Base-by-base conservation (phyloP, 1,140 invertebrate species). In the Phortica variegata region DNA sequence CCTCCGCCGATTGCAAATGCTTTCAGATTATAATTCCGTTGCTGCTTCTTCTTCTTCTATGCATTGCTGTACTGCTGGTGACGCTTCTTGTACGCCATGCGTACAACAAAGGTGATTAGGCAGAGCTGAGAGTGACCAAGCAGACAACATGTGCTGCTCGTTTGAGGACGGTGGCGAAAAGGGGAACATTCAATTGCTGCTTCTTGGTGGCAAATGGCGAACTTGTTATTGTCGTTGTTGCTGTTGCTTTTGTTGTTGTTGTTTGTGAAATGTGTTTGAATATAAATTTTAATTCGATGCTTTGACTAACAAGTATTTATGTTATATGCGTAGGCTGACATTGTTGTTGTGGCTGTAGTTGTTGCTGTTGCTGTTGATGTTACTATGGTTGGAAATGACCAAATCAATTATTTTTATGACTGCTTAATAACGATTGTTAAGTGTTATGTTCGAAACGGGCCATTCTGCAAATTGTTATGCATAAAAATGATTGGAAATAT, bases 221-320 rank as follows among this genome's bases (percentile, higher is more conserved):
- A n/a, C n/a, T n/a, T n/a, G n/a, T n/a, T n/a, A n/a, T n/a, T n/a
- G n/a, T n/a, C n/a, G n/a, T 10, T 26, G 10, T 10, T 26, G 23
- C 23, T 5, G 10, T 10, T 6, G 23, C 23, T 26, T 26, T 26
- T n/a, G n/a, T n/a, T n/a, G n/a, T n/a, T n/a, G n/a, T n/a, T n/a
- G n/a, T n/a, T n/a, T n/a, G n/a, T n/a, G n/a, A n/a, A n/a, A 26
- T 6, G 23, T 26, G 23, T 10, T 5, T 10, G 10, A 6, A 26
- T 10, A 5, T 29, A 17, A n/a, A 15, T 15, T 23, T 10, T 41
- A 44, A 49, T 54, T 47, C 47, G 38, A 56, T 47, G 42, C 34
- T 51, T 41, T 50, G 52, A 51, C 60, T 65, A 68, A 63, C 60
- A 63, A 63, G 60, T 68, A 69, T 68, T 68, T 69, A 68, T 65